A percentile compares a stretch with the other conserved stretches of the same genome.
phyloP scores from a whole-genome alignment of 1,140 invertebrate species.

The Drosophila quadrilineata region DNA sequence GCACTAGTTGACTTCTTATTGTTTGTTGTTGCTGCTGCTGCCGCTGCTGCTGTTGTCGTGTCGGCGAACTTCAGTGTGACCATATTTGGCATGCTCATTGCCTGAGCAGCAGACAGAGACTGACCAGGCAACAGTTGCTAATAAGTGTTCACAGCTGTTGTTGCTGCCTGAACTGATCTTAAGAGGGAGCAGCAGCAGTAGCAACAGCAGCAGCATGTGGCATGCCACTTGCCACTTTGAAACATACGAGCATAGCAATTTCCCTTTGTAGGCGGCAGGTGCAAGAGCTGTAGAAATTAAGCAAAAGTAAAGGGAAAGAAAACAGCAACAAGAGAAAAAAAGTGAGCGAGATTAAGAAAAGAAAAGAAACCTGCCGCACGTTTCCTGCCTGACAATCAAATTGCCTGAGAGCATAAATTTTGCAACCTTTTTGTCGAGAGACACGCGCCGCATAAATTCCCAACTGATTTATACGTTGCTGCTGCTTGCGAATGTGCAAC shows the following conservation, averaged over 20 bases:
- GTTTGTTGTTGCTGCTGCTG: slow-evolving; percentile 23
- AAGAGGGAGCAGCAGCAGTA: slow-evolving; percentile 6
- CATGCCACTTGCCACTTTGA: slow-evolving; percentile 33
- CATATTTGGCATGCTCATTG: slow-evolving; percentile 76
- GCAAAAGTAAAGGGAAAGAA: no score
- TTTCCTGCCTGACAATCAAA: slow-evolving; percentile 65
- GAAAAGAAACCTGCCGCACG: slow-evolving; percentile 20
- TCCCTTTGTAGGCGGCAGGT: slow-evolving; percentile 68
- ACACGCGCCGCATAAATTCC: slow-evolving; percentile 18
- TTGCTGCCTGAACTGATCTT: slow-evolving; percentile 24
- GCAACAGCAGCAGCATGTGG: slow-evolving; percentile 20
- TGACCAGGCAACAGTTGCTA: slow-evolving; percentile 26
- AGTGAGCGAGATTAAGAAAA: slow-evolving; percentile 17
- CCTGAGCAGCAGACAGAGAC: slow-evolving; percentile 29
- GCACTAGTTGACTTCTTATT: slow-evolving; percentile 34
- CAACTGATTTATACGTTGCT: background rate
- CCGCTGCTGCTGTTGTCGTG: slow-evolving; percentile 17
- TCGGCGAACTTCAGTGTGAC: slow-evolving; percentile 72
- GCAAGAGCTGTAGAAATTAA: slow-evolving; percentile 40
- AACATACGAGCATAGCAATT: slow-evolving; percentile 34
- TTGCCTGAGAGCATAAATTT: slow-evolving; percentile 23
- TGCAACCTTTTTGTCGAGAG: slow-evolving; percentile 42
- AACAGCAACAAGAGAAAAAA: slow-evolving; percentile 4
- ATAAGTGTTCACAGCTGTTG: slow-evolving; percentile 71
- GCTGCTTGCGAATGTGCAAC: slow-evolving; percentile 1